phyloP scores from a whole-genome alignment of 1,140 invertebrate species.

The Drosophila parvula region DNA sequence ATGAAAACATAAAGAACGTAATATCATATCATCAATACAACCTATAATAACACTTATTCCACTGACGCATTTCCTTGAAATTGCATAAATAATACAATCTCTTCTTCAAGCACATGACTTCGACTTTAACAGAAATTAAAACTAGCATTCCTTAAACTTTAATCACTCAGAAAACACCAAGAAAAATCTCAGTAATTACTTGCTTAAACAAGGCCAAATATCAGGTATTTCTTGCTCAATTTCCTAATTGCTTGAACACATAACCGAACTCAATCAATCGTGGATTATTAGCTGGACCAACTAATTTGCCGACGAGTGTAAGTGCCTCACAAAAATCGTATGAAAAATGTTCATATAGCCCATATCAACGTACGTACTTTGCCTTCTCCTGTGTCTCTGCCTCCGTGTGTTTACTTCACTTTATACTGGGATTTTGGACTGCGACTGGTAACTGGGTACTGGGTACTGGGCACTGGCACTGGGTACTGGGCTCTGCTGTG shows the following conservation, averaged over 20 bases:
- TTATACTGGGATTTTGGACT: slow-evolving; percentile 13
- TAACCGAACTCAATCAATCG: slow-evolving; percentile 4
- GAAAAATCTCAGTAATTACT: neutral
- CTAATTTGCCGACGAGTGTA: slow-evolving; percentile 71
- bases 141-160: neutral
- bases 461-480: slow-evolving; percentile 15
- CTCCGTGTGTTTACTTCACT: slow-evolving; percentile 37
- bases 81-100: neutral
- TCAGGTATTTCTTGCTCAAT: neutral
- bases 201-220: slow-evolving; percentile 3
- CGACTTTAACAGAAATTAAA: neutral
- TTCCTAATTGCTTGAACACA: slow-evolving; percentile 10
- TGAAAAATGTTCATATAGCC: slow-evolving; percentile 75
- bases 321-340: slow-evolving; percentile 56
- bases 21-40: too few species aligned
- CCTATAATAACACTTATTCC: too few species aligned
- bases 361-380: slow-evolving; percentile 74
- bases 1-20: too few species aligned
- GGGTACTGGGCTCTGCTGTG: slow-evolving; percentile 29
- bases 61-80: neutral
- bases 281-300: slow-evolving; percentile 22
- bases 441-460: slow-evolving; percentile 7
- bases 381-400: slow-evolving; percentile 23
- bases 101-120: neutral
- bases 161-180: neutral